Evolutionary conservation across 2,888 invertebrate genomes (phyloP).

Genomic region (Hydroisotoma schaefferi): DNA sequence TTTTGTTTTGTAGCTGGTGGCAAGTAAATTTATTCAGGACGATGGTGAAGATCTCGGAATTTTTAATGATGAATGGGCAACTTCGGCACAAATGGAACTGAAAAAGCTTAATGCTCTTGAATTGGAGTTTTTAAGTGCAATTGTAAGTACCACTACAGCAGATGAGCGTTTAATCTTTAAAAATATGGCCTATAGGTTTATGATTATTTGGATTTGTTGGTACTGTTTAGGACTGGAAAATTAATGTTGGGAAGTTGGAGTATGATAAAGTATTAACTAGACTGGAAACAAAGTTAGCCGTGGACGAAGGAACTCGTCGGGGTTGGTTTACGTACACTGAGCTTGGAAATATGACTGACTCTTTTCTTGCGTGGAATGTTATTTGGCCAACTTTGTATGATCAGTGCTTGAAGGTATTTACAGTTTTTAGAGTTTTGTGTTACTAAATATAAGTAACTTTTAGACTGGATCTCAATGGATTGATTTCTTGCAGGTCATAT

Average conservation of each 20-base stretch:
- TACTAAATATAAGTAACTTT: no score
- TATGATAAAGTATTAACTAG: constrained; percentile 69
- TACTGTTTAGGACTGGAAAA: constrained; percentile 75
- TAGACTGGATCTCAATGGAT: neutral
- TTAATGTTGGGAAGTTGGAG: constrained; percentile 70
- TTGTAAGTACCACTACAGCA: constrained; percentile 63
- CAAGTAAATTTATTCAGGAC: constrained; percentile 92
- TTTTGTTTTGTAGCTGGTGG: constrained; percentile 71
- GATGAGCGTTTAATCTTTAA: neutral
- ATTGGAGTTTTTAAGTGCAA: constrained; percentile 80
- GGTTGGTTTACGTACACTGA: constrained; percentile 84
- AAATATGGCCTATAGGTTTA: constrained; percentile 13
- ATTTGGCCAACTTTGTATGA: constrained; percentile 54
- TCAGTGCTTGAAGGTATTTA: constrained; percentile 55
- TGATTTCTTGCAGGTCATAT: constrained; percentile 25
- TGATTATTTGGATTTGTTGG: constrained; percentile 33
- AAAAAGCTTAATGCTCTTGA: constrained; percentile 77
- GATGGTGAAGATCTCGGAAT: constrained; percentile 90
- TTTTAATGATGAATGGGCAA: constrained; percentile 88
- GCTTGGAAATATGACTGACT: constrained; percentile 60
- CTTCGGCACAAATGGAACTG: constrained; percentile 70
- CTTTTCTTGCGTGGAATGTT: constrained; percentile 49
- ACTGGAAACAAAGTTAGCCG: constrained; percentile 70
- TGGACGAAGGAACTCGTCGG: constrained; percentile 65
- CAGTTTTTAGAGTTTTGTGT: no score